Evolutionary conservation across 2,888 invertebrate genomes (phyloP).

Genomic region (Penaeus monodon): DNA sequence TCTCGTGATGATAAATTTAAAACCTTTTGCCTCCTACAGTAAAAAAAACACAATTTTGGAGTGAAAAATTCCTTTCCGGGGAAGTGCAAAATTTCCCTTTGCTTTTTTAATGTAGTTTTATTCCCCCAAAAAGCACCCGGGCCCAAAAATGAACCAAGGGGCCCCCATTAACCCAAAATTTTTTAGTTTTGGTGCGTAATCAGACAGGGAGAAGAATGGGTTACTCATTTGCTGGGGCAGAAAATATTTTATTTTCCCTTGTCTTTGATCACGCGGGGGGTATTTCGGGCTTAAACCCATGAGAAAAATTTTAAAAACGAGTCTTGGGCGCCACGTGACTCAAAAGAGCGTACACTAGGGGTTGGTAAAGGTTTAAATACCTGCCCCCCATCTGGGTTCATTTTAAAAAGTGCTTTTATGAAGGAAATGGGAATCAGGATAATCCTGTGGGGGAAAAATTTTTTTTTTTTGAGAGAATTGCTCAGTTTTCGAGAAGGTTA

Average conservation of each 20-base stretch:
- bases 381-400: constrained; percentile 16
- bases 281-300: constrained; percentile 18
- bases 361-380: not conserved
- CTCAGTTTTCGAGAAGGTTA: constrained; percentile 16
- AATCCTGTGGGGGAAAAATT: not conserved
- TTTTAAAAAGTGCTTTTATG: constrained; percentile 16
- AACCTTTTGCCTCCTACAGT: constrained; percentile 8
- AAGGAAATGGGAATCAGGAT: not conserved
- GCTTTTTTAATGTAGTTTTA: constrained; percentile 1
- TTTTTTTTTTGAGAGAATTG: not conserved
- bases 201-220: constrained; percentile 9
- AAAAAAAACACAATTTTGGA: constrained; percentile 18
- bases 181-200: not conserved
- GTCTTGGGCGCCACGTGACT: not conserved
- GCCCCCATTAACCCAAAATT: not conserved
- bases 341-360: constrained; percentile 11
- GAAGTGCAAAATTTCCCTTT: constrained; percentile 10
- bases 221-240: constrained; percentile 2
- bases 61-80: not conserved
- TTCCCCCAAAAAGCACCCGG: constrained; percentile 19
- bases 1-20: not conserved
- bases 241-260: not conserved
- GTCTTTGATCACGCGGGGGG: not conserved
- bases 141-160: not conserved
- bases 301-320: not conserved